Evolutionary conservation across 2,888 invertebrate genomes (phyloP).

Genomic region (Drosophila mimetica): DNA sequence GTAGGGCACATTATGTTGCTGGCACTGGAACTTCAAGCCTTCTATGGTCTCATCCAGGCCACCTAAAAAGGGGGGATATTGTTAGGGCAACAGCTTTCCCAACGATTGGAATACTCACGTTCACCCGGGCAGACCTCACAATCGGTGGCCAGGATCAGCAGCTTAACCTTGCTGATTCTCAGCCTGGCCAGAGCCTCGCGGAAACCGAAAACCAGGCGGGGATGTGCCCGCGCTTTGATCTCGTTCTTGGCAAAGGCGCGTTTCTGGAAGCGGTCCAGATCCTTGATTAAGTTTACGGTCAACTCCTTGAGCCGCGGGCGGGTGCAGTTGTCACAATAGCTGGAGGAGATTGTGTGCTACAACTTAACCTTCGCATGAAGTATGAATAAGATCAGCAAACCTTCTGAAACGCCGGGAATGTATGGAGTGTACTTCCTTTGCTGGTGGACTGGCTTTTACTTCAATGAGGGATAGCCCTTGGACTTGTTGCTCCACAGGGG

Average conservation of each 20-base stretch:
- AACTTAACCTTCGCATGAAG: constrained; percentile 4
- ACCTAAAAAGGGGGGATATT: constrained; percentile 81
- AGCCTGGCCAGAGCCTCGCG: constrained; percentile 87
- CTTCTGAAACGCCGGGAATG: constrained; percentile 80
- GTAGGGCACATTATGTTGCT: constrained; percentile 86
- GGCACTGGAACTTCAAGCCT: constrained; percentile 85
- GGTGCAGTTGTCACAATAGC: constrained; percentile 87
- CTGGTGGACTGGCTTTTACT: not conserved
- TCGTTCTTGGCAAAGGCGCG: constrained; percentile 86
- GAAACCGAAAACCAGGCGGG: constrained; percentile 87
- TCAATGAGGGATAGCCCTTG: constrained; percentile 4
- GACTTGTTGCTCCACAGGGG: constrained; percentile 5
- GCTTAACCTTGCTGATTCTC: constrained; percentile 86
- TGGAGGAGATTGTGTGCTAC: constrained; percentile 44
- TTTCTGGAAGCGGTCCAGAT: constrained; percentile 87
- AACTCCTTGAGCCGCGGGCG: constrained; percentile 86
- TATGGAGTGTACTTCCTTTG: constrained; percentile 4
- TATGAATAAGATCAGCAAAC: constrained; percentile 45
- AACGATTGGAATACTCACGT: constrained; percentile 50
- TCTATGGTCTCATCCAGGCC: constrained; percentile 86
- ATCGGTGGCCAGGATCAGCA: constrained; percentile 88
- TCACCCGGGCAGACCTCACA: constrained; percentile 85
- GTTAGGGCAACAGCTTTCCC: not conserved
- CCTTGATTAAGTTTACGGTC: constrained; percentile 85
- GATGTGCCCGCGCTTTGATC: constrained; percentile 86